These are phyloP conservation scores for Nomia melanderi DNA, from an alignment of 1,140 invertebrate genomes.

Conservation along the genomic window DNA sequence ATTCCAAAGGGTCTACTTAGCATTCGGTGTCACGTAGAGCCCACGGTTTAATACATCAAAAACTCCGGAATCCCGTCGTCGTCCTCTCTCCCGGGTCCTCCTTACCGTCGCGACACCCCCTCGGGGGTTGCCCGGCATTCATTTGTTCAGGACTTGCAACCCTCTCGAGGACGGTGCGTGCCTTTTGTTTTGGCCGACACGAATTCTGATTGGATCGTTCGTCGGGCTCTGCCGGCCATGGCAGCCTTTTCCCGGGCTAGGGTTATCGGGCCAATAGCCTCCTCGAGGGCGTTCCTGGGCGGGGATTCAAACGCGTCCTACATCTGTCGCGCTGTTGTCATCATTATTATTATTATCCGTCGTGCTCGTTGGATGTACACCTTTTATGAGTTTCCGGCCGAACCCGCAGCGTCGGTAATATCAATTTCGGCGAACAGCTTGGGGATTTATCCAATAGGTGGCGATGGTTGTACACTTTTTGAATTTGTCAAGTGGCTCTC, in stretches of 20 bases:
- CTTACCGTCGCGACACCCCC: constrained; percentile 59
- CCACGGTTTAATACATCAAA: constrained; percentile 81
- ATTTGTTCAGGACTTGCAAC: constrained; percentile 76
- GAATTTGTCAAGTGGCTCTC: too few species aligned
- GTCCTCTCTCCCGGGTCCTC: constrained; percentile 51
- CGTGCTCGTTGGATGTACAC: constrained; percentile 39
- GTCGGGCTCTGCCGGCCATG: constrained; percentile 74
- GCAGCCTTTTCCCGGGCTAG: constrained; percentile 75
- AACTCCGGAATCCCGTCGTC: constrained; percentile 71
- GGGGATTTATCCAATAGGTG: background rate
- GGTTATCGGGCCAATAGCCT: constrained; percentile 80
- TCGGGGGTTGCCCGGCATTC: constrained; percentile 69
- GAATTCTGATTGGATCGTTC: constrained; percentile 79
- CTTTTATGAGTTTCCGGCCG: constrained; percentile 63
- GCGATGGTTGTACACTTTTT: background rate
- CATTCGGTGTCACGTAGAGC: constrained; percentile 81
- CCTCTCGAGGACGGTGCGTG: constrained; percentile 72
- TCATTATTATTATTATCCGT: constrained; percentile 71
- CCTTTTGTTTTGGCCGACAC: constrained; percentile 75
- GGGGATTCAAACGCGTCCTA: constrained; percentile 70
- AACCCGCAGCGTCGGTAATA: constrained; percentile 56
- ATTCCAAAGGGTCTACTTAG: constrained; percentile 79
- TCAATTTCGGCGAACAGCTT: background rate
- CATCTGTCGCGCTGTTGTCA: constrained; percentile 61
- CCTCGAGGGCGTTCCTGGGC: constrained; percentile 78